Evolutionary conservation across 2,797 vertebrate species (phyloP).

Genomic region (Synanceia verrucosa): DNA sequence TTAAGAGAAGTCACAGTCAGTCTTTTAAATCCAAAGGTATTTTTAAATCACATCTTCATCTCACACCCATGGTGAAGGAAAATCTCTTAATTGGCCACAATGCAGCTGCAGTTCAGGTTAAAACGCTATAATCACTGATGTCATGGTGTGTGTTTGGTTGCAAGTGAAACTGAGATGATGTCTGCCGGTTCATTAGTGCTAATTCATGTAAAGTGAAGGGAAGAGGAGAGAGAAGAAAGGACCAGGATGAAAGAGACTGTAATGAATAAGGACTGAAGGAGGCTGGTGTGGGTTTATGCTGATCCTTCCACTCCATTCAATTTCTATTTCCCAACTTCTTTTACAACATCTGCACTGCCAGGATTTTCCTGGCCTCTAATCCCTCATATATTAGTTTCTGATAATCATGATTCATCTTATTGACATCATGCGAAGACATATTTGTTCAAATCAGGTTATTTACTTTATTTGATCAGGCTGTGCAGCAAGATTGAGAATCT

Average conservation of each 20-base stretch:
- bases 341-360: slow-evolving; percentile 13
- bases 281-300: slow-evolving; percentile 46
- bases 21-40: slow-evolving; percentile 6
- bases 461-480: slow-evolving; percentile 11
- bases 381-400: slow-evolving; percentile 12
- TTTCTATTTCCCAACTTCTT: slow-evolving; percentile 44
- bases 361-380: slow-evolving; percentile 16
- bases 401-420: slow-evolving; percentile 19
- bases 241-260: slow-evolving; percentile 55
- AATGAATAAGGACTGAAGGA: slow-evolving; percentile 63
- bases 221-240: slow-evolving; percentile 57
- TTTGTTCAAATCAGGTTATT: slow-evolving; percentile 28
- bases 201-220: slow-evolving; percentile 74
- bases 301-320: slow-evolving; percentile 41
- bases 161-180: slow-evolving; percentile 53
- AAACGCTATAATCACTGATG: slow-evolving; percentile 47
- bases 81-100: slow-evolving; percentile 10
- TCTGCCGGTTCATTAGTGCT: slow-evolving; percentile 71
- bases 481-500: background rate
- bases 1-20: background rate
- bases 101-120: slow-evolving; percentile 42
- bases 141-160: slow-evolving; percentile 45
- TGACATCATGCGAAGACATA: slow-evolving; percentile 10
- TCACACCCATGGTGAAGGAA: background rate
- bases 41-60: background rate